Conservation (phyloP, 2,113 vertebrate genomes). For the Eidolon helvum region DNA sequence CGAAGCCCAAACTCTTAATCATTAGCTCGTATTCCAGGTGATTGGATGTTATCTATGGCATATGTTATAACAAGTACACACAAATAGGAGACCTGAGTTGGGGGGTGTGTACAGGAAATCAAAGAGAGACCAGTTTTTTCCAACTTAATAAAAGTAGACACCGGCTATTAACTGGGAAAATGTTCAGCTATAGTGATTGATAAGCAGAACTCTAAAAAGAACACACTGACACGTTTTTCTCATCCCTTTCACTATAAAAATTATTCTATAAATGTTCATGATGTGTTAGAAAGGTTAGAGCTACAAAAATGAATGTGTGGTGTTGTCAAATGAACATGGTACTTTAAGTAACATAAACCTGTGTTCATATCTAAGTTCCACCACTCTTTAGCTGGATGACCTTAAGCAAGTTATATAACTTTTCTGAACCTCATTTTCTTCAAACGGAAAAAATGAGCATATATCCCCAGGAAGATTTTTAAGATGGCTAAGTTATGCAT, state of each 20-base stretch:
- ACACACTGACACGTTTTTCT: neutral
- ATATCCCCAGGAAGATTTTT: neutral
- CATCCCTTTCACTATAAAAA: neutral
- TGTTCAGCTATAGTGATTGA: neutral
- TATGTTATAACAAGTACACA: neutral
- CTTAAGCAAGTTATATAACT: neutral
- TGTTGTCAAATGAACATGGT: neutral
- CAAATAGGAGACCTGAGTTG: neutral
- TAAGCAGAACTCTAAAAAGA: neutral
- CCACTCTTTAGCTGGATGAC: neutral
- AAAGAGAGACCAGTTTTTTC: neutral
- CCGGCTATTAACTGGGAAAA: neutral
- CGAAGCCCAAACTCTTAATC: neutral
- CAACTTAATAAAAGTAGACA: slow-evolving; percentile 26
- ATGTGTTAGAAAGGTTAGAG: neutral
- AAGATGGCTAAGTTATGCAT: neutral
- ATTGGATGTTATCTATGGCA: neutral
- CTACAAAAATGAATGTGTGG: neutral
- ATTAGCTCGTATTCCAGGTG: neutral
- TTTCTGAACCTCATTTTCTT: slow-evolving; percentile 4
- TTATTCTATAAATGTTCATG: neutral
- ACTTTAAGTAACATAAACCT: neutral
- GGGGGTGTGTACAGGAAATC: neutral
- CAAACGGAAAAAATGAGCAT: neutral
- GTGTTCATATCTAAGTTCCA: neutral